Evolutionary conservation across 1,140 invertebrate species (phyloP), one percentile per base, ranked within the genome.

Genomic region (Lordiphosa collinella): DNA sequence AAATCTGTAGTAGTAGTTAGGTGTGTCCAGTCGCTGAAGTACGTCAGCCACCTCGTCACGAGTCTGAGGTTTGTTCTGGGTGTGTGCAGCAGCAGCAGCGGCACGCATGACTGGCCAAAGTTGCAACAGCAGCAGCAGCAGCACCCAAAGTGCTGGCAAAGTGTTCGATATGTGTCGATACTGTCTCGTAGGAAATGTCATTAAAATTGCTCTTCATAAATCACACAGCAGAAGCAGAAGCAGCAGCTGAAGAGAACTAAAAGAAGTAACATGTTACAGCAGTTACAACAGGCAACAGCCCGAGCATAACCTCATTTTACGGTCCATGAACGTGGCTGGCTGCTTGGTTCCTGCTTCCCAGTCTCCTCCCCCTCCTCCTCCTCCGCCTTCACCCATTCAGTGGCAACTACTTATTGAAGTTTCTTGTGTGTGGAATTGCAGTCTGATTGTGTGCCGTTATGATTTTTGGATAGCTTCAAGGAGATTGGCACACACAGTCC

Each of bases 161-260:
- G 64, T 49, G 53, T 50, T 65, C 65, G 65, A 68, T 68, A 68
- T 76, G 76, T 82, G 78, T 82, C 76, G 76, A 66, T 75, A 62
- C 60, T 70, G 18, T 44, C 71, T 82, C 63, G 76, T 74, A 54
- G 64, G 54, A 84, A 86, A 86, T 87, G 78, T 87, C 84, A 87
- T 87, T 87, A 87, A 87, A 87, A 87, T 79, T 67, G 84, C 78
- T 79, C 84, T 84, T 87, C 84, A 87, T 87, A 87, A 87, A 79
- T 87, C 84, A 87, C 84, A 52, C 65, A 65, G 35, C 49, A 63
- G 52, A 51, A 58, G 31, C 61, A 63, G 74, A 57, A 71, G 76
- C 13, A 44, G 41, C 7, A 29, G 18, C 6, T 29, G 41, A 44
- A 29, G 22, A 12, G 41, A 44, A 25, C 5, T 25, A 14, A 2